phyloP scores from a whole-genome alignment of 2,113 vertebrate genomes.

The Poeciliopsis prolifica region DNA sequence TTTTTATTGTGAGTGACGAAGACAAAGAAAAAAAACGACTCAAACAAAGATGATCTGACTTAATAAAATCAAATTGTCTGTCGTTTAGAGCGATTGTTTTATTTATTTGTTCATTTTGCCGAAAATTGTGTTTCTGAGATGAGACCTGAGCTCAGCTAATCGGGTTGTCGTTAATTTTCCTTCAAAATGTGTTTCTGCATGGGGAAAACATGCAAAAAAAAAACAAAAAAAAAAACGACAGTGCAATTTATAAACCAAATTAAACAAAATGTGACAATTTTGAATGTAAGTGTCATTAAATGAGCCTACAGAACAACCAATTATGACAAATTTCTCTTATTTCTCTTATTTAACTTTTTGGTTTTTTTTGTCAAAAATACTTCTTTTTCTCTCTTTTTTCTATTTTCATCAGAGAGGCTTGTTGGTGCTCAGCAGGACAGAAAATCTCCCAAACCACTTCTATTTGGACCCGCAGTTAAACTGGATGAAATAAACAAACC shows the following conservation, averaged over 20 bases:
- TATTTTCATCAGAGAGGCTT: too few relatives aligned
- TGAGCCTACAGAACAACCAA: background rate
- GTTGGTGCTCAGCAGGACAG: too few relatives aligned
- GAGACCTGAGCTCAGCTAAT: background rate
- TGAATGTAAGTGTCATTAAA: background rate
- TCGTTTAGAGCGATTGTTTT: too few relatives aligned
- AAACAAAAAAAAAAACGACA: too few relatives aligned
- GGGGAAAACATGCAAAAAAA: background rate
- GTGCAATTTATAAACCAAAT: background rate
- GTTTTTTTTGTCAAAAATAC: too few relatives aligned
- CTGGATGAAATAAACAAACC: too few relatives aligned
- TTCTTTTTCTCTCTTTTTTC: too few relatives aligned
- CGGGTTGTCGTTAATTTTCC: background rate
- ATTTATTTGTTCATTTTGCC: background rate
- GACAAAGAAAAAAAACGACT: background rate
- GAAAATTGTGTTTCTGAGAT: background rate
- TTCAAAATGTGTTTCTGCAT: background rate
- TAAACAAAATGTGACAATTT: too few relatives aligned
- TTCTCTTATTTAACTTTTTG: too few relatives aligned
- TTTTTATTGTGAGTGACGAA: slow-evolving; percentile 5
- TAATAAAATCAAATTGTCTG: background rate
- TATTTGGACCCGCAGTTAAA: too few relatives aligned
- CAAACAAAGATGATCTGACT: background rate
- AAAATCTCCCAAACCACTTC: too few relatives aligned
- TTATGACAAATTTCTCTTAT: background rate